Conservation (phyloP, 2,888 invertebrate species). For the Platerodrilus igneus region DNA sequence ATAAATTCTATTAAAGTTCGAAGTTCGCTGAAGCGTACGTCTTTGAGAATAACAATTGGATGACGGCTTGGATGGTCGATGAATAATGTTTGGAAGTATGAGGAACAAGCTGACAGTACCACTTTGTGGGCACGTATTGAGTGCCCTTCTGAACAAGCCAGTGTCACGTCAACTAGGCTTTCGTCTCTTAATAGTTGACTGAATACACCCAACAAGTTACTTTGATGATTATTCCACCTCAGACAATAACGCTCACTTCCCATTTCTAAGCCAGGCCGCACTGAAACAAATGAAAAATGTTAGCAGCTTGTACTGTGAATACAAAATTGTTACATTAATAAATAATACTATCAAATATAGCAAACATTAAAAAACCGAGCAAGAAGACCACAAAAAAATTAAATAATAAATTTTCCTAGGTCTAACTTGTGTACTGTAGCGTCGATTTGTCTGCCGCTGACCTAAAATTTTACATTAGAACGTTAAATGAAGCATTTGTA, state of each 20-base stretch:
- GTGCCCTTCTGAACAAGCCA: constrained; percentile 93
- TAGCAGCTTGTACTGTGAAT: too few relatives aligned
- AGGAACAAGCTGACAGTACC: constrained; percentile 92
- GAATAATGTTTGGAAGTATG: constrained; percentile 91
- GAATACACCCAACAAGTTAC: constrained; percentile 95
- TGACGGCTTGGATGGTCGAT: constrained; percentile 89
- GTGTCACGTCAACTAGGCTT: constrained; percentile 92
- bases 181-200: constrained; percentile 94
- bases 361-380: too few relatives aligned
- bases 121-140: constrained; percentile 91
- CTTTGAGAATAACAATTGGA: constrained; percentile 91
- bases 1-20: constrained; percentile 92
- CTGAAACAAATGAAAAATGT: constrained; percentile 50
- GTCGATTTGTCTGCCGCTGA: too few relatives aligned
- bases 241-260: constrained; percentile 98
- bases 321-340: too few relatives aligned
- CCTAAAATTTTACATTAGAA: too few relatives aligned
- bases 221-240: constrained; percentile 99
- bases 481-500: too few relatives aligned
- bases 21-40: constrained; percentile 87
- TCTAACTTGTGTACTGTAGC: too few relatives aligned
- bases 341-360: too few relatives aligned
- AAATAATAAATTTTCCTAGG: too few relatives aligned
- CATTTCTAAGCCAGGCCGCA: constrained; percentile 90
- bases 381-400: too few relatives aligned